phyloP scores from a whole-genome alignment of 2,113 vertebrate genomes.

The Grus americana region DNA sequence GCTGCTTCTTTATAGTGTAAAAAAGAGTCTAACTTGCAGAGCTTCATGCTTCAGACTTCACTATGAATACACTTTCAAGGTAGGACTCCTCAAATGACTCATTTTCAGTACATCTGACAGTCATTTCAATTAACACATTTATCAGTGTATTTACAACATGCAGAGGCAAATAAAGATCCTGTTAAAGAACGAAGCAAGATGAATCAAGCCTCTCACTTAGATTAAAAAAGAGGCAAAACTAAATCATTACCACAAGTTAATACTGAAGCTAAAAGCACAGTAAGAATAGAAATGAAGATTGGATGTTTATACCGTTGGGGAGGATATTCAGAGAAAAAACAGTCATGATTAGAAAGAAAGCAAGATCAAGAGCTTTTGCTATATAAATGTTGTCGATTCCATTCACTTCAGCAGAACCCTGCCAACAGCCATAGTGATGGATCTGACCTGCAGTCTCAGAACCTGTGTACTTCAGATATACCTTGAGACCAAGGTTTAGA shows the following conservation, averaged over 20 bases:
- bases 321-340: background rate
- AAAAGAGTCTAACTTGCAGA: background rate
- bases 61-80: background rate
- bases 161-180: conserved; percentile 36
- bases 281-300: background rate
- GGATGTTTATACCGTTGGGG: background rate
- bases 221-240: background rate
- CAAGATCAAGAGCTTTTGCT: background rate
- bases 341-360: background rate
- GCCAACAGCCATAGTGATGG: background rate
- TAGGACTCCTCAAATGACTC: conserved; percentile 23
- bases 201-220: conserved; percentile 1
- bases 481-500: background rate
- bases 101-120: conserved; percentile 43
- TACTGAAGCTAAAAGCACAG: background rate
- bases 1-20: background rate
- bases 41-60: background rate
- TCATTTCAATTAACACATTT: conserved; percentile 62
- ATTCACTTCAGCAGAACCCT: background rate
- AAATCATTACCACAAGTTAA: conserved; percentile 16
- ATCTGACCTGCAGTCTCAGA: background rate
- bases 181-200: background rate
- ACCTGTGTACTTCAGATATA: background rate
- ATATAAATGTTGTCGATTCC: background rate
- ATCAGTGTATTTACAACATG: conserved; percentile 34